Percentiles rank a stretch among this genome's conserved stretches.
These are phyloP conservation scores for Drosophila kanekoi DNA, from an alignment of 2,888 invertebrate species.

Conservation along the genomic window DNA sequence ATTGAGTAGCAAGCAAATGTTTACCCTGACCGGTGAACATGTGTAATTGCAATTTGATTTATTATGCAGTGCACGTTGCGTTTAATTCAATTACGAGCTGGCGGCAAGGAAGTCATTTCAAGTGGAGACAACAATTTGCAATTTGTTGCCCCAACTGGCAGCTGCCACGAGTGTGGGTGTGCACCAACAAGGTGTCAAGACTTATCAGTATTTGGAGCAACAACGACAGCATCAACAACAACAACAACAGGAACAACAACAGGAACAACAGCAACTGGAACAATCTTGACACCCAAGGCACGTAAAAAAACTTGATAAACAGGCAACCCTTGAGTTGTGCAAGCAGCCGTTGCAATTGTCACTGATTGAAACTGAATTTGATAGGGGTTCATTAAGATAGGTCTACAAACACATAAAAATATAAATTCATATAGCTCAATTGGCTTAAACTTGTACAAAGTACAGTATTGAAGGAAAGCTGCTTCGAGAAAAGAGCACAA, in stretches of 20 bases:
- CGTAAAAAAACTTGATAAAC: slow-evolving; percentile 11
- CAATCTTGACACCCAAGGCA: slow-evolving; percentile 33
- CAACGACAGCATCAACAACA: slow-evolving; percentile 8
- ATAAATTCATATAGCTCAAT: too few relatives aligned
- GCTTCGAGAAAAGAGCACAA: too few relatives aligned
- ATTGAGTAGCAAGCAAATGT: slow-evolving; percentile 5
- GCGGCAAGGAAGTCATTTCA: slow-evolving; percentile 39
- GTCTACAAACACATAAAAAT: neutral
- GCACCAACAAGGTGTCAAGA: slow-evolving; percentile 39
- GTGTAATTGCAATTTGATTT: slow-evolving; percentile 43
- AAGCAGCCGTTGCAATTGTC: slow-evolving; percentile 3
- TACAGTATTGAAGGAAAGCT: too few relatives aligned
- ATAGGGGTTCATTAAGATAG: neutral
- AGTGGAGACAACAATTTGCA: slow-evolving; percentile 32
- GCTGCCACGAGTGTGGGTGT: slow-evolving; percentile 23
- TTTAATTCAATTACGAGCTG: slow-evolving; percentile 55
- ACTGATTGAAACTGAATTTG: slow-evolving; percentile 13
- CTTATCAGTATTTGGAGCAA: slow-evolving; percentile 26
- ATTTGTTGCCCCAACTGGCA: slow-evolving; percentile 16
- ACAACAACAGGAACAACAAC: slow-evolving; percentile 1
- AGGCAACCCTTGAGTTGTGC: slow-evolving; percentile 24
- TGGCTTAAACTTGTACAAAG: too few relatives aligned
- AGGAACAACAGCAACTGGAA: slow-evolving; percentile 17
- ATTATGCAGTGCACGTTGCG: slow-evolving; percentile 42
- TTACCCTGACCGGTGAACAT: slow-evolving; percentile 2